Conservation (phyloP, 2,888 invertebrate species). For the Campoplex nolae region DNA sequence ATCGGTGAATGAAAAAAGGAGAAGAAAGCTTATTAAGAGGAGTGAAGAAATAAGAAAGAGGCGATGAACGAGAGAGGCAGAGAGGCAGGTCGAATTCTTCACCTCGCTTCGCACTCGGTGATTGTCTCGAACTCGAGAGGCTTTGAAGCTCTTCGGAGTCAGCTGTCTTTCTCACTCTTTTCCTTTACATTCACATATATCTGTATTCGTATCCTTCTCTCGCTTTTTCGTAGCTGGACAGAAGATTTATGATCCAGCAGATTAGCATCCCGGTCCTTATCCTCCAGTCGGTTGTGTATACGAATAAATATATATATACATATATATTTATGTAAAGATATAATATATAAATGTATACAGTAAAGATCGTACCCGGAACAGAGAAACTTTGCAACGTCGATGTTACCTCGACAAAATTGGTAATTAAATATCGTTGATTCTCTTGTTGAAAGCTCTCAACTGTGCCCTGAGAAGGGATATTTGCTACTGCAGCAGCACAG, state of each 20-base stretch:
- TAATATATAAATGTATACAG: not conserved
- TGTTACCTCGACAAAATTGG: slow-evolving; percentile 75
- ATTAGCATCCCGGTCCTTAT: slow-evolving; percentile 47
- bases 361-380: not conserved
- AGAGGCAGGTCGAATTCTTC: slow-evolving; percentile 63
- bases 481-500: slow-evolving; percentile 35
- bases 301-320: not conserved
- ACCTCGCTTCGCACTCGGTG: slow-evolving; percentile 53
- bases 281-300: not conserved
- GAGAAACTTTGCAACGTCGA: slow-evolving; percentile 61
- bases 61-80: not conserved
- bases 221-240: slow-evolving; percentile 67
- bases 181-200: slow-evolving; percentile 54
- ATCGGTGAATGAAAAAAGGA: not conserved
- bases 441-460: slow-evolving; percentile 68
- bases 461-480: slow-evolving; percentile 44
- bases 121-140: slow-evolving; percentile 53
- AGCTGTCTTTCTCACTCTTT: slow-evolving; percentile 65
- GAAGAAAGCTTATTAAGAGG: slow-evolving; percentile 31
- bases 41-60: slow-evolving; percentile 16
- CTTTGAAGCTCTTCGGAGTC: slow-evolving; percentile 53
- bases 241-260: slow-evolving; percentile 73
- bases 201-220: slow-evolving; percentile 25
- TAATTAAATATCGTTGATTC: slow-evolving; percentile 77
- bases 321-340: not conserved